These are phyloP conservation scores for Trilocha varians DNA, from an alignment of 2,888 invertebrate genomes.

Conservation along the genomic window DNA sequence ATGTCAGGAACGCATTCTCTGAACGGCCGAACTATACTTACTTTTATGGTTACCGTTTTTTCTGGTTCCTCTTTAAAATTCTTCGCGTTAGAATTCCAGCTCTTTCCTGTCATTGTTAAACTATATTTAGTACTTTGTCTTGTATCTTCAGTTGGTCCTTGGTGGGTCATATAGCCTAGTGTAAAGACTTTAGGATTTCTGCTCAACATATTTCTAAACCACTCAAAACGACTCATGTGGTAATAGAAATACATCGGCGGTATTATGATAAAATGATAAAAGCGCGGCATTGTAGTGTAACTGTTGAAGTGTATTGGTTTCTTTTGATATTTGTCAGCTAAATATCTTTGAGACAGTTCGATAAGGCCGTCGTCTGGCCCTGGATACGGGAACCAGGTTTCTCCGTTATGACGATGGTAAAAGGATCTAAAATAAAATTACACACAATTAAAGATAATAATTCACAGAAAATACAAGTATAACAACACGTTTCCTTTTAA, in stretches of 20 bases:
- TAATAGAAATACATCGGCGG: constrained; percentile 32
- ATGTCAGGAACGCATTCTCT: no score
- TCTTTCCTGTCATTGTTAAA: constrained; percentile 33
- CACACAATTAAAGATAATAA: not conserved
- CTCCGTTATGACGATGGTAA: constrained; percentile 31
- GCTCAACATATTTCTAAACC: constrained; percentile 31
- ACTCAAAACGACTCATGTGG: constrained; percentile 30
- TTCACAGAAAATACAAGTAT: no score
- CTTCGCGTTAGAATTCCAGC: constrained; percentile 22
- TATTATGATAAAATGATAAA: constrained; percentile 29
- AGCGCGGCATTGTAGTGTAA: constrained; percentile 32
- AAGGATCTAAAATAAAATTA: constrained; percentile 30
- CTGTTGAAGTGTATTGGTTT: constrained; percentile 28
- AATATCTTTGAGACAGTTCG: constrained; percentile 35
- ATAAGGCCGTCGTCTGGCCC: constrained; percentile 32
- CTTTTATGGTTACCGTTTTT: constrained; percentile 28
- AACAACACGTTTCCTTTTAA: no score
- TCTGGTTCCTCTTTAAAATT: constrained; percentile 15
- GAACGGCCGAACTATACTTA: no score
- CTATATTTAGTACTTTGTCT: constrained; percentile 28
- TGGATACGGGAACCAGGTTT: constrained; percentile 37
- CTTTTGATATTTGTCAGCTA: constrained; percentile 23
- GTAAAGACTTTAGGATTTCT: constrained; percentile 35
- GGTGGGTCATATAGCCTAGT: constrained; percentile 33
- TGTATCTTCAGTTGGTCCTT: constrained; percentile 33